Evolutionary conservation across 2,113 vertebrate genomes (phyloP), one percentile per base, ranked within the genome.

Genomic region (Phocoena phocoena): DNA sequence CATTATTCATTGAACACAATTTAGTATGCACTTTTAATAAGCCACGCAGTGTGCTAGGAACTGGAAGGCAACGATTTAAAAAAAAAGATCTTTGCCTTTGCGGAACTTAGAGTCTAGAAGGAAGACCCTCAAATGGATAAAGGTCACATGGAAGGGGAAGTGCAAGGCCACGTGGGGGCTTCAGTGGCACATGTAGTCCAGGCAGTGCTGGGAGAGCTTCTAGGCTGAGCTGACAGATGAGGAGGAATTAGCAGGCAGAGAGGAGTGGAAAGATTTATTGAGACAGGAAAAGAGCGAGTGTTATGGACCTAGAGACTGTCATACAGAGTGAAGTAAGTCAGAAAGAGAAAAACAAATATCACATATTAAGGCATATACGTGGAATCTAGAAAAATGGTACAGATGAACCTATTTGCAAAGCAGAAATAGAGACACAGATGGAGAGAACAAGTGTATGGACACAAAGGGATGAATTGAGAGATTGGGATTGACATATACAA

Each of bases 1-100:
- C 76, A n/a, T 92, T 94, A 94, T 90, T 93, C 70, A 84, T 38
- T 71, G 84, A 85, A 88, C 21, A 89, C 70, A 96, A 92, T 92
- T 92, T 89, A 50, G 87, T 84, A 80, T 63, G 63, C 63, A 85
- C 93, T 93, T 95, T 81, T 77, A 77, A 87, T 53, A 91, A 85
- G 68, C 88, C 83, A 83, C 80, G 79, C 31, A 88, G 67, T 82
- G 58, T 82, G 80, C 88, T 92, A 77, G 67, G 33, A 88, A 73
- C 74, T 82, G 83, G 38, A 36, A 96, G 83, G 77, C 76, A 74
- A 88, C 38, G 15, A 74, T 67, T 81, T 33, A 21, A 62, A 21
- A 53, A 26, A 38, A 28, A 38, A 33, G 3, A 21, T 77, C 83
- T 26, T 93, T 88, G 44, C 23, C 25, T 15, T 11, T 47, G 63